Percentiles rank a stretch among this genome's conserved stretches.
These are phyloP conservation scores for Champsocephalus esox DNA, from an alignment of 2,797 vertebrate species.

Conservation along the genomic window DNA sequence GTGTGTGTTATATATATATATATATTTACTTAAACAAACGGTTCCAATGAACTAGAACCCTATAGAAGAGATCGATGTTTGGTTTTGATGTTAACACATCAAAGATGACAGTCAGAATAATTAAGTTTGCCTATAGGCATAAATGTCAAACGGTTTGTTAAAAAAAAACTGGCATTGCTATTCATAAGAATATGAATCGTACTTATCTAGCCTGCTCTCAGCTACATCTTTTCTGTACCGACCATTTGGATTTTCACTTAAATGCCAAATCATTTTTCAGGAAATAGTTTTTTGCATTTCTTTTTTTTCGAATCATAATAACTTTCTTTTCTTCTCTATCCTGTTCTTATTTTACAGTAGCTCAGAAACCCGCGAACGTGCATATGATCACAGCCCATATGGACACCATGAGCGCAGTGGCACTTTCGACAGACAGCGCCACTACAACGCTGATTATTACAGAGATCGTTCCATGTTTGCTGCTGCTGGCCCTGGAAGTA, in stretches of 20 bases:
- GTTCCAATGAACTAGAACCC: not conserved
- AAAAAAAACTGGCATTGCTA: constrained; percentile 13
- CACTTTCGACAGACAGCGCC: constrained; percentile 95
- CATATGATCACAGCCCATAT: constrained; percentile 99
- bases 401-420: constrained; percentile 98
- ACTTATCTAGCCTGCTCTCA: constrained; percentile 20
- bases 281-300: constrained; percentile 5
- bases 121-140: not conserved
- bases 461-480: constrained; percentile 89
- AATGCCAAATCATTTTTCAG: constrained; percentile 11
- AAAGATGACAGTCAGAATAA: not conserved
- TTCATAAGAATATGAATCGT: not conserved
- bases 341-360: constrained; percentile 87
- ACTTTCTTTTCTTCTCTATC: constrained; percentile 58
- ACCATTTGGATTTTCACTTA: constrained; percentile 30
- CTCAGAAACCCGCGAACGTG: constrained; percentile 98
- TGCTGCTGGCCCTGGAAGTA: constrained; percentile 78
- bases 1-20: not conserved
- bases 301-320: constrained; percentile 29
- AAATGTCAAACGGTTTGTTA: not conserved
- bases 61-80: not conserved
- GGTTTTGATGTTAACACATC: constrained; percentile 3
- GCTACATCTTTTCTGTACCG: constrained; percentile 5
- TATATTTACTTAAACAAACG: no score
- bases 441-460: constrained; percentile 99